Base-by-base conservation (phyloP, 2,113 vertebrate species). In the Gallinago paraguaiae region DNA sequence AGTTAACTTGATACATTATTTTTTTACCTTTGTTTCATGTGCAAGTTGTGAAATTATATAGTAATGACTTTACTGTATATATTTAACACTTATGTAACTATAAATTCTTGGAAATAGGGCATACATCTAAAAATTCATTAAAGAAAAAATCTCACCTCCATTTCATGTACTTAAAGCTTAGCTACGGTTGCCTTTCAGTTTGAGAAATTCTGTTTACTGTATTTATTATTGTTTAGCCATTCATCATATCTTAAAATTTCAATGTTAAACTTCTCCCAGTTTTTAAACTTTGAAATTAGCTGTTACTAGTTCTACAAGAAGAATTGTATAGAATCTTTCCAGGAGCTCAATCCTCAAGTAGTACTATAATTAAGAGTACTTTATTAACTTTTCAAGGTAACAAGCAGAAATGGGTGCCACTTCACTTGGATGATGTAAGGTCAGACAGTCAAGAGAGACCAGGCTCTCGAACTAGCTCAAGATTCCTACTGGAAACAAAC, bases 401-500 rank as follows among this genome's bases (percentile, higher is more conserved):
- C 98, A 99, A 99, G 96, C 98, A 99, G 97, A 99, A 98, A 94
- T 99, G 99, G 99, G 98, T 99, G 77, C 99, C 98, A 20, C 98
- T 99, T 85, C 98, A 98, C 76, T 97, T 99, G 97, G 98, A 99
- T 48, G 98, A 98, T 33, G 90, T 96, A 56, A 98, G 98, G 92
- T 95, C 97, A 90, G 98, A 98, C 39, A 97, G 97, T 77, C 98
- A 95, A 93, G 98, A 98, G 97, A 98, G 98, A 97, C 91, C 89
- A 68, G 91, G 95, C 90, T 97, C 97, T 75, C 97, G 97, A 79
- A 96, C 74, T 37, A 96, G 96, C 63, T 98, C 98, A 60, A 97
- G 98, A 81, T 96, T 94, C 95, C 82, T 97, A 69, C 95, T 96
- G 91, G 98, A 98, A 97, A 81, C 98, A 88, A 98, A 86, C 96